Evolutionary conservation across 1,140 invertebrate genomes (phyloP).

Genomic region (Tetraneura akinire): DNA sequence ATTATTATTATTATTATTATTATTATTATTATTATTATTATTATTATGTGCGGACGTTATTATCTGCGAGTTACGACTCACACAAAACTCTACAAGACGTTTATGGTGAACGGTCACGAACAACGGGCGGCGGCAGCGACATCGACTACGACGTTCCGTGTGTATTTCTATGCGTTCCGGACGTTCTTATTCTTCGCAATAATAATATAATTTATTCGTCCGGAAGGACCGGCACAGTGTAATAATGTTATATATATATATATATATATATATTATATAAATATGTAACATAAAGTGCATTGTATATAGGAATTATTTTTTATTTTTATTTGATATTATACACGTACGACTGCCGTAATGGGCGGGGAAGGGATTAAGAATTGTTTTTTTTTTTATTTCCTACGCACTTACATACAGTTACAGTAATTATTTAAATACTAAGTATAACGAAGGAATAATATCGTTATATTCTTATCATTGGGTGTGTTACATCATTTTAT

Average conservation of each 20-base stretch:
- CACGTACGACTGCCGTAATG: not conserved
- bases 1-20: too few relatives aligned
- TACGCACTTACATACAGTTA: too few relatives aligned
- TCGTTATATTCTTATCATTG: too few relatives aligned
- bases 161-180: not conserved
- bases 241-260: not conserved
- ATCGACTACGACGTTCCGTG: slow-evolving; percentile 14
- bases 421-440: too few relatives aligned
- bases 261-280: too few relatives aligned
- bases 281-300: not conserved
- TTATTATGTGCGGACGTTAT: not conserved
- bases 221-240: not conserved
- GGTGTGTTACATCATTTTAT: too few relatives aligned
- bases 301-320: not conserved
- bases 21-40: too few relatives aligned
- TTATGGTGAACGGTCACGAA: slow-evolving; percentile 34
- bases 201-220: slow-evolving; percentile 6
- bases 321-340: not conserved
- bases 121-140: not conserved
- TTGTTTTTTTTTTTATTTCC: too few relatives aligned
- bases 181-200: not conserved
- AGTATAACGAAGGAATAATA: too few relatives aligned
- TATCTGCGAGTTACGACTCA: slow-evolving; percentile 17
- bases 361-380: not conserved
- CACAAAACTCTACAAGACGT: not conserved